Evolutionary conservation across 2,797 vertebrate genomes (phyloP).

Genomic region (Parauchenoglanis ngamensis): DNA sequence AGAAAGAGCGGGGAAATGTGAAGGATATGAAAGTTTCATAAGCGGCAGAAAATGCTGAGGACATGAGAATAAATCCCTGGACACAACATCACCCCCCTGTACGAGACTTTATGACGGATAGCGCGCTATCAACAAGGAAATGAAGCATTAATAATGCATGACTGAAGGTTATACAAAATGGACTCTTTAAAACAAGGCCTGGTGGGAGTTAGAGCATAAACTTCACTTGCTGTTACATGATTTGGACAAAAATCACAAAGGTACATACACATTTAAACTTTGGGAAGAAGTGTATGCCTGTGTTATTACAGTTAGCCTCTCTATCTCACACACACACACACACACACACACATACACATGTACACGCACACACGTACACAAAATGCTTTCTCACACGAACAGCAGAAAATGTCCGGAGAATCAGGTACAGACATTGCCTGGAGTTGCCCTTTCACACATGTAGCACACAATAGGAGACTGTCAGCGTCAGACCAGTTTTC

Average conservation of each 20-base stretch:
- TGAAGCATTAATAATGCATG: slow-evolving; percentile 32
- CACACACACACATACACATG: neutral
- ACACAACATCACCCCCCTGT: slow-evolving; percentile 17
- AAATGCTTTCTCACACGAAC: too few relatives aligned
- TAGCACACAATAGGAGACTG: too few relatives aligned
- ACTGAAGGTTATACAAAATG: slow-evolving; percentile 29
- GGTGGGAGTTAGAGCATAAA: neutral
- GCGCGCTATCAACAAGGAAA: slow-evolving; percentile 25
- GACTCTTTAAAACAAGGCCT: slow-evolving; percentile 33
- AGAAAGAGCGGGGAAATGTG: slow-evolving; percentile 20
- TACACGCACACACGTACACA: neutral
- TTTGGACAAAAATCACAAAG: slow-evolving; percentile 6
- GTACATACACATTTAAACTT: neutral
- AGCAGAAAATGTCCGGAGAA: too few relatives aligned
- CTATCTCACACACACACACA: neutral
- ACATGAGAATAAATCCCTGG: slow-evolving; percentile 39
- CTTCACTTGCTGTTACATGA: neutral
- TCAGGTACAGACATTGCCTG: too few relatives aligned
- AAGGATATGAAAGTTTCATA: slow-evolving; percentile 41
- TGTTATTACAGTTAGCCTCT: neutral
- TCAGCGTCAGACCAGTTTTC: too few relatives aligned
- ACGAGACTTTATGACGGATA: slow-evolving; percentile 13
- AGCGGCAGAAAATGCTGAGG: slow-evolving; percentile 41
- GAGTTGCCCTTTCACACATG: too few relatives aligned
- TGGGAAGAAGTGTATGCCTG: neutral